phyloP scores from a whole-genome alignment of 1,140 invertebrate species.

The Saccostrea echinata region DNA sequence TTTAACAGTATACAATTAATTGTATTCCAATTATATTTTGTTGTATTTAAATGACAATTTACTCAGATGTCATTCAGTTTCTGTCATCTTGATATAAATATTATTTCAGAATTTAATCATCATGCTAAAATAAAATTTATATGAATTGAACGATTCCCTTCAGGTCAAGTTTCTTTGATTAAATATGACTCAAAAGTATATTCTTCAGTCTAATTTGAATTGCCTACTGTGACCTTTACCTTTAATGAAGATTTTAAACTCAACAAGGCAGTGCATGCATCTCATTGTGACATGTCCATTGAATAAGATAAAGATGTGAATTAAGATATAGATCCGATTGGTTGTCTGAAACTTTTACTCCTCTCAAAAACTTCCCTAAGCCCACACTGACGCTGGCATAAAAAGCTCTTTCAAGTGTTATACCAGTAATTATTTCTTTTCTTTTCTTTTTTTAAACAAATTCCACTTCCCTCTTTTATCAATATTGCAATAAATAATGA shows the following conservation, averaged over 20 bases:
- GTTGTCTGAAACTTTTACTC: not conserved
- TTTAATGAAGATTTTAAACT: not conserved
- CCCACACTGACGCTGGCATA: too few relatives aligned
- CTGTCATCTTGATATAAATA: not conserved
- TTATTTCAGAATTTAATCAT: not conserved
- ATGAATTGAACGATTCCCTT: too few relatives aligned
- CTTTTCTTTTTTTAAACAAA: not conserved
- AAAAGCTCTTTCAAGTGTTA: too few relatives aligned
- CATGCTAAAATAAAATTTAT: too few relatives aligned
- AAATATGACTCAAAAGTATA: too few relatives aligned
- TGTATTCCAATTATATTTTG: not conserved
- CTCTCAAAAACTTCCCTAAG: not conserved
- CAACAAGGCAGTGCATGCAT: not conserved
- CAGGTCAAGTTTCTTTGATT: too few relatives aligned
- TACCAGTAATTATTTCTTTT: too few relatives aligned
- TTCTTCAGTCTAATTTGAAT: not conserved
- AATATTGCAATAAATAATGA: not conserved
- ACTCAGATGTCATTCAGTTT: not conserved
- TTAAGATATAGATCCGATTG: not conserved
- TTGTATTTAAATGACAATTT: constrained; percentile 7
- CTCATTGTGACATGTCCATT: too few relatives aligned
- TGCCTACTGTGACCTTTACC: not conserved
- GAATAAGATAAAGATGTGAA: not conserved
- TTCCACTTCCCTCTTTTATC: not conserved
- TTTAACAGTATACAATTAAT: not conserved